Conservation (phyloP, 2,888 invertebrate genomes). For the Drosophila setosimentum region DNA sequence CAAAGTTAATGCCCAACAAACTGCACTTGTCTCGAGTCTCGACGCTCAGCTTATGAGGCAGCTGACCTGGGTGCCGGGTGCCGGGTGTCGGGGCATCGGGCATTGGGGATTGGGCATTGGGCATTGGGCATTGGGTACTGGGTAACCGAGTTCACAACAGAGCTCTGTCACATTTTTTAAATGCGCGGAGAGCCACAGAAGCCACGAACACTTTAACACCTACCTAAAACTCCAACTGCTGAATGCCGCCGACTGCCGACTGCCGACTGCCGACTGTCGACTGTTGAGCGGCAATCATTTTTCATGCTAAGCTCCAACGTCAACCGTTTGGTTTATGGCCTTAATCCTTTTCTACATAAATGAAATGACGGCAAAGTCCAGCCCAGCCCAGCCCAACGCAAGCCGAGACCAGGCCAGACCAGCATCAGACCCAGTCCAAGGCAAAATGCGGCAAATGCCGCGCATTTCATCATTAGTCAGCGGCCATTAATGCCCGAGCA, state of each 20-base stretch:
- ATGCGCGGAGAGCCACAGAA: constrained; percentile 61
- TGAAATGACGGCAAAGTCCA: constrained; percentile 67
- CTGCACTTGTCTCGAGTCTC: constrained; percentile 57
- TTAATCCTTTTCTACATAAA: constrained; percentile 80
- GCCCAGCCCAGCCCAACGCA: constrained; percentile 11
- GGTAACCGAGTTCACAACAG: background rate
- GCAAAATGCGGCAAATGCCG: constrained; percentile 63
- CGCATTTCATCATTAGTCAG: constrained; percentile 79
- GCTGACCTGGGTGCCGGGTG: background rate
- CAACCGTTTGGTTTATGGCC: constrained; percentile 81
- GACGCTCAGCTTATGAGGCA: constrained; percentile 3
- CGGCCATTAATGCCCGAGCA: constrained; percentile 75
- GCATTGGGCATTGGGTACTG: constrained; percentile 3
- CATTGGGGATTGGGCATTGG: constrained; percentile 1
- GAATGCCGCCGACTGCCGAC: constrained; percentile 20
- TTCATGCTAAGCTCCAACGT: constrained; percentile 81
- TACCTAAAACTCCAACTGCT: constrained; percentile 65
- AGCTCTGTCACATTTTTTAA: constrained; percentile 62
- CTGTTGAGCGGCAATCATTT: constrained; percentile 76
- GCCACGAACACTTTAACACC: constrained; percentile 77
- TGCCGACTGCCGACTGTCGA: constrained; percentile 45
- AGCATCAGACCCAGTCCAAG: constrained; percentile 34
- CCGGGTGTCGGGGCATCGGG: background rate
- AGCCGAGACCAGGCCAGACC: constrained; percentile 34
- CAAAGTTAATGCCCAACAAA: constrained; percentile 50